Conservation (phyloP, 2,113 vertebrate genomes). For the Herpailurus yagouaroundi region DNA sequence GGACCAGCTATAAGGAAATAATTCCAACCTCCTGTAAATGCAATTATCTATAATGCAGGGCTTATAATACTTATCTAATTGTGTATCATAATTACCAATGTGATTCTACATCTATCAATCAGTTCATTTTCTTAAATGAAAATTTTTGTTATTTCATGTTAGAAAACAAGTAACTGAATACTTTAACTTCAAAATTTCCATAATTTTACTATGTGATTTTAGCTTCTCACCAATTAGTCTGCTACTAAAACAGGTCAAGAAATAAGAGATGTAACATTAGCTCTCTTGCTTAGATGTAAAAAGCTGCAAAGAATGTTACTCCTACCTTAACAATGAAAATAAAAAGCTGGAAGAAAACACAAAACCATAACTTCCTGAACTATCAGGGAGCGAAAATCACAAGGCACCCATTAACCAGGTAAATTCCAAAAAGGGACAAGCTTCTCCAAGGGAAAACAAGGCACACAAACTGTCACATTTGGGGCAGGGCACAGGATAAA, state of each 20-base stretch:
- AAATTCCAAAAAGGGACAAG: not conserved
- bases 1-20: not conserved
- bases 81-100: not conserved
- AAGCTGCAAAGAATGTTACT: not conserved
- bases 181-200: not conserved
- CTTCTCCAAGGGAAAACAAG: not conserved
- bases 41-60: not conserved
- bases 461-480: not conserved
- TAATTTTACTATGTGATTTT: not conserved
- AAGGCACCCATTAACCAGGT: not conserved
- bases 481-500: not conserved
- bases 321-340: not conserved
- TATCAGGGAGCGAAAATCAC: not conserved
- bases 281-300: not conserved
- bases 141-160: not conserved
- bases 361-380: not conserved
- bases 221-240: not conserved
- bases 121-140: not conserved
- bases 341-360: not conserved
- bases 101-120: not conserved
- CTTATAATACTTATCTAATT: not conserved
- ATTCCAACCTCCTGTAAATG: not conserved
- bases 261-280: not conserved
- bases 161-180: constrained; percentile 11
- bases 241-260: not conserved